Evolutionary conservation across 2,113 vertebrate species (phyloP).

Genomic region (Candoia aspera): DNA sequence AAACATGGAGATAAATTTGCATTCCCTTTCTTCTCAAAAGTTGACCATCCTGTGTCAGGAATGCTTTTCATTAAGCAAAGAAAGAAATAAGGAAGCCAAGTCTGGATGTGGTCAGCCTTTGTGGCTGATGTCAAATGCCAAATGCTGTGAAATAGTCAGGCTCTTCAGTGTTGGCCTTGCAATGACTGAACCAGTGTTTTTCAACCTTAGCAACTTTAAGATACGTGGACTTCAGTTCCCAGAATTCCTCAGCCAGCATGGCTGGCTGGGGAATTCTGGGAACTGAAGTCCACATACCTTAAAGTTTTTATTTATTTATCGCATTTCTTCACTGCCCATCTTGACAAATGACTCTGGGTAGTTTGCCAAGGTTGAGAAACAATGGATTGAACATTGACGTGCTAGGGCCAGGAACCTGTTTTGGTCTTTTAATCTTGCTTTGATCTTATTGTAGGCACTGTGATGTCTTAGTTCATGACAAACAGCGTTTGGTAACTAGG

Average conservation of each 20-base stretch:
- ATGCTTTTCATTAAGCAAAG: neutral
- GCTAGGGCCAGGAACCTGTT: neutral
- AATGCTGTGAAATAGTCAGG: neutral
- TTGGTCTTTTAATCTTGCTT: rapidly evolving
- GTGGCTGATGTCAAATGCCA: neutral
- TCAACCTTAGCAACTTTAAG: no score
- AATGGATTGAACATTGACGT: no score
- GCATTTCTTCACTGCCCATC: no score
- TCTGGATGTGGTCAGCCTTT: neutral
- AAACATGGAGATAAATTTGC: neutral
- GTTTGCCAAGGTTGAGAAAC: no score
- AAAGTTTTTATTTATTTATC: no score
- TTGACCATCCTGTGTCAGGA: no score
- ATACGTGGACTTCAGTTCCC: no score
- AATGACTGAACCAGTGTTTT: no score
- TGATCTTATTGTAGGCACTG: neutral
- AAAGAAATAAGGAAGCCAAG: neutral
- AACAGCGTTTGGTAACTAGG: neutral
- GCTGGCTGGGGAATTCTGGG: no score
- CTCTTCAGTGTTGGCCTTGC: neutral
- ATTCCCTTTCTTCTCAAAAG: neutral
- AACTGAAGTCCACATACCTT: no score
- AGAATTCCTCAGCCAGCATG: no score
- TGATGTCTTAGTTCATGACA: rapidly evolving
- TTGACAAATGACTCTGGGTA: no score